These are phyloP conservation scores for Belgica antarctica DNA, from an alignment of 2,888 invertebrate species.

Conservation along the genomic window DNA sequence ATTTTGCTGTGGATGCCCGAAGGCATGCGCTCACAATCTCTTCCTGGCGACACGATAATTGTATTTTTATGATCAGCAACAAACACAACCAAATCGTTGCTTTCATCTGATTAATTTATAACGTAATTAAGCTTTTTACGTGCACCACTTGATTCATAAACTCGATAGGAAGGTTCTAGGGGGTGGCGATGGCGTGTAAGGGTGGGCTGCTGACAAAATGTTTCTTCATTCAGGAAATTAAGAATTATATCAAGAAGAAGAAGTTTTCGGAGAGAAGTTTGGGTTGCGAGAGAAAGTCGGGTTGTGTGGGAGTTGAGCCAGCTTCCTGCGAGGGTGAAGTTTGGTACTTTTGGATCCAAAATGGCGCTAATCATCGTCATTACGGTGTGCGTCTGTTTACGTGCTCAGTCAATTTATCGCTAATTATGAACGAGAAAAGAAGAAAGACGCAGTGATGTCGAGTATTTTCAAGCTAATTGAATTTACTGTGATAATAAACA, in stretches of 20 bases:
- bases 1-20: slow-evolving; percentile 19
- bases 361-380: slow-evolving; percentile 21
- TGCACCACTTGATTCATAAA: slow-evolving; percentile 21
- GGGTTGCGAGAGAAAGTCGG: neutral
- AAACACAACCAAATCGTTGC: neutral
- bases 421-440: slow-evolving; percentile 15
- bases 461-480: slow-evolving; percentile 32
- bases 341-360: slow-evolving; percentile 26
- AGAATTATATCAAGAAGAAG: slow-evolving; percentile 40
- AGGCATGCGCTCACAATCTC: slow-evolving; percentile 36
- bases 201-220: neutral
- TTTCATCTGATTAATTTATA: slow-evolving; percentile 36
- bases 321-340: slow-evolving; percentile 3
- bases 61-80: neutral
- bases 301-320: neutral
- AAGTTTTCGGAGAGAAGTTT: neutral
- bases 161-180: neutral
- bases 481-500: slow-evolving; percentile 38
- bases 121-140: slow-evolving; percentile 34
- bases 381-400: neutral
- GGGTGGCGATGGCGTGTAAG: neutral
- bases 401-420: slow-evolving; percentile 36
- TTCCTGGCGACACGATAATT: neutral
- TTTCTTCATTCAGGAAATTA: slow-evolving; percentile 39
- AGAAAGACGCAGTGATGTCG: neutral